Conservation (phyloP, 2,888 invertebrate species). For the Danaus chrysippus region DNA sequence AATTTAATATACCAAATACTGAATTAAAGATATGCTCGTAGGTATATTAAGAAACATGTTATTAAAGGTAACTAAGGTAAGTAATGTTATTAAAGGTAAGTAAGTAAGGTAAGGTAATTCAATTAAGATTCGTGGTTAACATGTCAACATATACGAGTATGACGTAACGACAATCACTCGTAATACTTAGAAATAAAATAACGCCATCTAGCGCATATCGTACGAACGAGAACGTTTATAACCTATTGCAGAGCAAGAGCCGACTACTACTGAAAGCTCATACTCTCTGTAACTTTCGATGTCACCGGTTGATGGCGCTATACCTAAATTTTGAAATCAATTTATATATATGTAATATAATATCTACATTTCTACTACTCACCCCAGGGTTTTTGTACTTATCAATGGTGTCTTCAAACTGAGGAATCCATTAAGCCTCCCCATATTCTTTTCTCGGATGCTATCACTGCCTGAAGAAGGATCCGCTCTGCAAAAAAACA, state of each 20-base stretch:
- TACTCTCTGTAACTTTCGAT: background rate
- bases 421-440: constrained; percentile 82
- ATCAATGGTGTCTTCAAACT: constrained; percentile 86
- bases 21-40: too few relatives aligned
- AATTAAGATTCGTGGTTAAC: too few relatives aligned
- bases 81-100: too few relatives aligned
- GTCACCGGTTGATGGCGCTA: background rate
- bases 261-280: background rate
- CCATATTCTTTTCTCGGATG: constrained; percentile 75
- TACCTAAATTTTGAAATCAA: background rate
- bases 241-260: background rate
- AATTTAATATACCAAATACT: too few relatives aligned
- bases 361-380: constrained; percentile 56
- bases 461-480: constrained; percentile 53
- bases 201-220: background rate
- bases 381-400: constrained; percentile 86
- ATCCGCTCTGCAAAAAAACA: constrained; percentile 53
- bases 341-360: background rate
- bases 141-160: background rate
- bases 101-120: too few relatives aligned
- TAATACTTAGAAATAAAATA: background rate
- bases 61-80: too few relatives aligned
- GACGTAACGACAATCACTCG: background rate
- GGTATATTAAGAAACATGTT: too few relatives aligned
- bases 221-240: background rate